Conservation (phyloP, 2,888 invertebrate genomes). For the Erebia palarica region DNA sequence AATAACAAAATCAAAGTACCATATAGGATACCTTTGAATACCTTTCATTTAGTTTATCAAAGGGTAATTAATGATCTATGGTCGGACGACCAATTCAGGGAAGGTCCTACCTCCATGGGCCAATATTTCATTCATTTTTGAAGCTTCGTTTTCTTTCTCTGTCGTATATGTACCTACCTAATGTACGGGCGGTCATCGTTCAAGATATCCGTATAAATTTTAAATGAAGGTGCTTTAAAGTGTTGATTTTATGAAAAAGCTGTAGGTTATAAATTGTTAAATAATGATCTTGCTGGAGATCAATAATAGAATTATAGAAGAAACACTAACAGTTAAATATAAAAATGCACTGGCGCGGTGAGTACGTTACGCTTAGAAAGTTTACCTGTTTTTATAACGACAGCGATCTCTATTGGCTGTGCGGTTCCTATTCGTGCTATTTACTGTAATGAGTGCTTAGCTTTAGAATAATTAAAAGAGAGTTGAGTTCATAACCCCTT, state of each 20-base stretch:
- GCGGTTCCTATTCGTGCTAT: conserved; percentile 53
- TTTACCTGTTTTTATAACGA: conserved; percentile 68
- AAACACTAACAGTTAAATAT: conserved; percentile 97
- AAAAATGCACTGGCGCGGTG: conserved; percentile 98
- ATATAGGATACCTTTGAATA: too few species aligned
- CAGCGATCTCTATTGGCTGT: conserved; percentile 30
- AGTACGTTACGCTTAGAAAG: conserved; percentile 84
- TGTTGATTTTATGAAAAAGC: conserved; percentile 80
- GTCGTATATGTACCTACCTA: conserved; percentile 70
- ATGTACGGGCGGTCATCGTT: conserved; percentile 75
- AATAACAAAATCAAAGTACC: too few species aligned
- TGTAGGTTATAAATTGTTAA: conserved; percentile 81
- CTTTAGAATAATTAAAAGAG: conserved; percentile 13
- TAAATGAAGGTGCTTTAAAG: conserved; percentile 82
- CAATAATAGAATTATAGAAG: conserved; percentile 99
- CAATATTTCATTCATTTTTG: conserved; percentile 42
- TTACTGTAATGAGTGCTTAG: conserved; percentile 27
- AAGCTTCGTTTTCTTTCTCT: conserved; percentile 74
- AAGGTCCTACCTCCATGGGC: too few species aligned
- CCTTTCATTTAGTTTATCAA: too few species aligned
- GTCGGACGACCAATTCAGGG: too few species aligned
- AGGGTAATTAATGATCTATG: too few species aligned
- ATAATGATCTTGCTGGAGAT: conserved; percentile 98
- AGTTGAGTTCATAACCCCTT: conserved; percentile 60
- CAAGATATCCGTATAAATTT: conserved; percentile 74